Base-by-base conservation (phyloP, 2,113 vertebrate species). In the Oncorhynchus keta region DNA sequence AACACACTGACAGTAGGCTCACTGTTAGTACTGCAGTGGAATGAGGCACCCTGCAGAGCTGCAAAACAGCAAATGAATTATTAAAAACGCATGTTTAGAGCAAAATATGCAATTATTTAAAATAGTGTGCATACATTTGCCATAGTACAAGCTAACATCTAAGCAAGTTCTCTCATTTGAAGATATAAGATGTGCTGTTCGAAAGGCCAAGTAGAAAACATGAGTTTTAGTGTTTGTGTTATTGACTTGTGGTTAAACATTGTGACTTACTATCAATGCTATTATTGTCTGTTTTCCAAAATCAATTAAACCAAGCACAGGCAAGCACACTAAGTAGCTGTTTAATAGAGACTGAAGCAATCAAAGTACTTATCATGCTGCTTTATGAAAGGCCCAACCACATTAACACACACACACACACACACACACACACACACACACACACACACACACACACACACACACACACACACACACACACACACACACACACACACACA, bases 11-110 rank as follows among this genome's bases (percentile, higher is more conserved):
- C n/a, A 35, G 84, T 81, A 81, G 84, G 72, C 79, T 78, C 71
- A 75, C 84, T 89, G 83, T 82, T 86, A 79, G 26, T 84, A 84
- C 87, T 90, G 90, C 90, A 86, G 83, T 81, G 75, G 76, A 87
- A 84, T 65, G 73, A 81, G 81, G 67, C 80, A 49, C 73, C 51
- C 88, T 90, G 85, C 79, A 81, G 86, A 89, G 81, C 76, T 86
- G 78, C 83, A 74, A 62, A 81, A 81, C 86, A 81, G 20, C 68
- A 62, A 73, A 87, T 90, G 57, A 90, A 91, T 87, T 81, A 92
- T 91, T 91, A 72, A 91, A 80, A 79, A 81, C 76, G 57, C 73
- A 87, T 87, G 70, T 83, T 76, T 74, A 79, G 75, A 80, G 86
- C 77, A 90, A 89, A 90, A 88, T 79, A 84, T 72, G 64, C 68